A percentile compares a stretch with the other conserved stretches of the same genome.
Conservation (phyloP, 2,797 vertebrate genomes). For the Emys orbicularis region DNA sequence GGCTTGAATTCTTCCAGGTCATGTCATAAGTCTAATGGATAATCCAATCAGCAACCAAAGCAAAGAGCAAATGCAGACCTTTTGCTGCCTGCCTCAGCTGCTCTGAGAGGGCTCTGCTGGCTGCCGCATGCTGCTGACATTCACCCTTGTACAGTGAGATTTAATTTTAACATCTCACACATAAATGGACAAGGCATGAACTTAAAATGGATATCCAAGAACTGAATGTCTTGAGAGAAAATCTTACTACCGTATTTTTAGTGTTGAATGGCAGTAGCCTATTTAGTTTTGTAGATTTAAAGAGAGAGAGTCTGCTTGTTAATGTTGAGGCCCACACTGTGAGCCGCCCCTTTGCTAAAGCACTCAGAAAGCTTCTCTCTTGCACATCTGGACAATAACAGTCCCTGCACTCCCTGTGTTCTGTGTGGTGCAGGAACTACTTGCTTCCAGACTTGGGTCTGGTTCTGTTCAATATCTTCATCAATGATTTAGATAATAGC, state of each 20-base stretch:
- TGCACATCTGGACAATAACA: neutral
- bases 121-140: neutral
- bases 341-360: neutral
- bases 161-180: neutral
- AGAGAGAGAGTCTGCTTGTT: neutral
- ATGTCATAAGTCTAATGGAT: neutral
- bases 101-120: neutral
- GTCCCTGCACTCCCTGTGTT: neutral
- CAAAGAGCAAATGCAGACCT: neutral
- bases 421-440: neutral
- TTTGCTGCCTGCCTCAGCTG: neutral
- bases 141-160: neutral
- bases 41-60: neutral
- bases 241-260: neutral
- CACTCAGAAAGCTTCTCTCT: neutral
- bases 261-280: neutral
- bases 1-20: neutral
- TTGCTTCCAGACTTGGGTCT: neutral
- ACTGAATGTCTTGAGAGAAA: neutral
- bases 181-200: neutral
- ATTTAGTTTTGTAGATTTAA: neutral
- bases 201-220: neutral
- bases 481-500: too few relatives aligned
- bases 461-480: too few relatives aligned
- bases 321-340: neutral